Conservation (phyloP, 2,888 invertebrate species). For the Bedellia somnulentella region DNA sequence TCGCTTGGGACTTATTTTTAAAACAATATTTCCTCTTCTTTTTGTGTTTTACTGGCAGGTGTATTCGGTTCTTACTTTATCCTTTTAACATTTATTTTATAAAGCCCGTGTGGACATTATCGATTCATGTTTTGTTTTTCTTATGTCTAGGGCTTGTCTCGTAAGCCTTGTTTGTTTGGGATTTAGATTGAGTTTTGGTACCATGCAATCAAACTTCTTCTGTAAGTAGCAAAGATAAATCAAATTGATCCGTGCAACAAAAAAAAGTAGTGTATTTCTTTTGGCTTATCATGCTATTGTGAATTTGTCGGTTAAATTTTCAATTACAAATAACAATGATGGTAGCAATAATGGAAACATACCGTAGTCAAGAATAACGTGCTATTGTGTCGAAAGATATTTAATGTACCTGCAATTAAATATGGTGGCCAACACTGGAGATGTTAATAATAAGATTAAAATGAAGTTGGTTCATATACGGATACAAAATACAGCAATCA, state of each 20-base stretch:
- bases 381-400: no score
- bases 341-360: constrained; percentile 33
- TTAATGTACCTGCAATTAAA: no score
- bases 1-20: constrained; percentile 43
- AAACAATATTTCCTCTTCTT: constrained; percentile 50
- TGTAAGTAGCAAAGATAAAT: constrained; percentile 5
- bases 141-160: constrained; percentile 46
- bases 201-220: constrained; percentile 7
- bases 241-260: no score
- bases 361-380: no score
- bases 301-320: constrained; percentile 19
- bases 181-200: constrained; percentile 41
- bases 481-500: no score
- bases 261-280: constrained; percentile 2
- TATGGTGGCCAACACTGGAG: no score
- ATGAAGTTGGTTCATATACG: no score
- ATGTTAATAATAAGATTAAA: no score
- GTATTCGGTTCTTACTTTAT: constrained; percentile 37
- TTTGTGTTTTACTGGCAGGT: constrained; percentile 49
- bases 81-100: constrained; percentile 25
- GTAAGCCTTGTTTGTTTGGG: constrained; percentile 44
- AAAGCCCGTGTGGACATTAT: constrained; percentile 29
- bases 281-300: constrained; percentile 3
- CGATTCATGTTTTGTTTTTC: constrained; percentile 46
- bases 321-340: constrained; percentile 41